Base-by-base conservation (phyloP, 2,888 invertebrate genomes). In the Odontothrips loti region DNA sequence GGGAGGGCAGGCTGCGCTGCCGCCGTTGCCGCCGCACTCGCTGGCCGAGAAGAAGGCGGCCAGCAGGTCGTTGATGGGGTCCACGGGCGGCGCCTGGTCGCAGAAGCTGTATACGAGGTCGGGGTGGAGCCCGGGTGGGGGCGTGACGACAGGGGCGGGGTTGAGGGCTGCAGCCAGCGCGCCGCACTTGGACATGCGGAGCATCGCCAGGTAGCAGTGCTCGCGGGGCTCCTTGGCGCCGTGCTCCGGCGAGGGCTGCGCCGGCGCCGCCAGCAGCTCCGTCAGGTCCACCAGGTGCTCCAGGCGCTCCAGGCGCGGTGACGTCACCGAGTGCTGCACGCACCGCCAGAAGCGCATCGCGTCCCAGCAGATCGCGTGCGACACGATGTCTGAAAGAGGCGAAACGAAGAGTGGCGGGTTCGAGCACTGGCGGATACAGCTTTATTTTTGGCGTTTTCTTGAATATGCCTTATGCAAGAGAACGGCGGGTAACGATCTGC, bases 11-110 rank as follows among this genome's bases (percentile, higher is more conserved):
- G 34, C 6, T 6, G 6, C 34, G 34, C 34, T 43, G 34, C 34
- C 34, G 34, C 34, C 34, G 34, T 8, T 27, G 23, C 27, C 27
- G 68, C 68, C 68, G 68, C 68, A 75, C 68, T 75, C 68, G 68
- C 68, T 75, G 68, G 68, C 68, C 68, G 68, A 75, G 68, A 75
- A 75, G 68, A 23, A 75, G 27, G 68, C 68, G 27, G 68, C 68
- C 68, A 75, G 68, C 27, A 75, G 23, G 23, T 75, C 68, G 68
- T 75, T 75, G 68, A 75, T 75, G 68, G 23, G 12, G 68, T 75
- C 68, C 23, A 75, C 68, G 68, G 68, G 68, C 68, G 68, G 68
- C 17, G 58, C 68, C 68, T 27, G 68, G 23, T 17, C 58, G 58
- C 58, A 58, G 58, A 58, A 11, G 58, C 58, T 58, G 58, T 58